These are phyloP conservation scores for Ophioderma brevispina DNA, from an alignment of 35 echinoderm and acorn worm genomes.

Conservation along the genomic window DNA sequence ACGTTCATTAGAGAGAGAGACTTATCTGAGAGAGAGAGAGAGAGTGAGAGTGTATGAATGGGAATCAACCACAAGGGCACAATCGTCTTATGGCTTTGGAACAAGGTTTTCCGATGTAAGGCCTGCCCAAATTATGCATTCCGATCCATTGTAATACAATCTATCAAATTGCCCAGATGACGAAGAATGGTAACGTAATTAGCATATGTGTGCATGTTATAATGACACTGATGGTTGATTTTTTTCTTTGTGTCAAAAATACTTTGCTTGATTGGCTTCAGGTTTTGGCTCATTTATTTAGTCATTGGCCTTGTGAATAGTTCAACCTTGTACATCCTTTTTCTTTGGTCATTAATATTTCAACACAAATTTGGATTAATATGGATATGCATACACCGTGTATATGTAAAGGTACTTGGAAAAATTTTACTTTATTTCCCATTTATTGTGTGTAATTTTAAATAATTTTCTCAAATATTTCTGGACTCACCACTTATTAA, in stretches of 20 bases:
- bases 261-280: neutral
- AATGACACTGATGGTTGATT: neutral
- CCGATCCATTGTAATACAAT: neutral
- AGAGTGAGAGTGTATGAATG: neutral
- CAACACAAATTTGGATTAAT: too few relatives aligned
- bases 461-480: too few relatives aligned
- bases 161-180: neutral
- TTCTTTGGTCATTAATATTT: too few relatives aligned
- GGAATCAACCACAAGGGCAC: neutral
- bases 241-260: neutral
- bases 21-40: neutral
- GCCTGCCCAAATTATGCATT: neutral
- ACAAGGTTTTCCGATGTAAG: neutral
- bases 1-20: neutral
- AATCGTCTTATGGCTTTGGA: neutral
- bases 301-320: too few relatives aligned
- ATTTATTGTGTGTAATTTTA: too few relatives aligned
- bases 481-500: too few relatives aligned
- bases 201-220: neutral
- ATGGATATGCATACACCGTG: too few relatives aligned
- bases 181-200: neutral
- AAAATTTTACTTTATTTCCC: too few relatives aligned
- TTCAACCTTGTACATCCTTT: too few relatives aligned
- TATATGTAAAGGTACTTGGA: too few relatives aligned
- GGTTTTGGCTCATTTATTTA: too few relatives aligned